Conservation (phyloP, 1,140 invertebrate genomes). For the Diabrotica virgifera region DNA sequence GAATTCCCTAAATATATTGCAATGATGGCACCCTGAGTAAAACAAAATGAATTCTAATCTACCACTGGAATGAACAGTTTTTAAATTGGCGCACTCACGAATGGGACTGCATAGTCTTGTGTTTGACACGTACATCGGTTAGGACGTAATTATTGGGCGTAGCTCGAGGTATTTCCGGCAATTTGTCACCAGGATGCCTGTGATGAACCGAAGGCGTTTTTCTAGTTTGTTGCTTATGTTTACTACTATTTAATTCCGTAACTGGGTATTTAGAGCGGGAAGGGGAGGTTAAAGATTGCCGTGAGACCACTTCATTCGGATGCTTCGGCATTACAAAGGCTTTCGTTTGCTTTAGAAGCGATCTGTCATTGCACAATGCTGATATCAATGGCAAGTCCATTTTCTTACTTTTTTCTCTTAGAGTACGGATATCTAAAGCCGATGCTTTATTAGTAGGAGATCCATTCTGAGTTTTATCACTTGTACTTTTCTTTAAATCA, state of each 20-base stretch:
- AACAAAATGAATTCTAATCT: slow-evolving; percentile 29
- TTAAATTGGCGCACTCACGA: slow-evolving; percentile 28
- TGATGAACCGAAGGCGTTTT: slow-evolving; percentile 56
- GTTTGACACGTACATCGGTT: slow-evolving; percentile 43
- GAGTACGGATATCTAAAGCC: slow-evolving; percentile 72
- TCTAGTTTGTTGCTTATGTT: slow-evolving; percentile 56
- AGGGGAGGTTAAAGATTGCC: slow-evolving; percentile 31
- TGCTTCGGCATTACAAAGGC: slow-evolving; percentile 73
- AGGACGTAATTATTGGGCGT: slow-evolving; percentile 48
- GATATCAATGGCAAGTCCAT: slow-evolving; percentile 84
- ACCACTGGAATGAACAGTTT: slow-evolving; percentile 28
- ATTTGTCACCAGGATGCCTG: slow-evolving; percentile 59
- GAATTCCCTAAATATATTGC: slow-evolving; percentile 32
- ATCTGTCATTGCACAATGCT: slow-evolving; percentile 84
- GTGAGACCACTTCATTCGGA: slow-evolving; percentile 45
- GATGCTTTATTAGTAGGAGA: slow-evolving; percentile 26
- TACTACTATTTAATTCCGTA: slow-evolving; percentile 59
- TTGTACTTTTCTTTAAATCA: slow-evolving; percentile 25
- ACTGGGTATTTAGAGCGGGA: slow-evolving; percentile 58
- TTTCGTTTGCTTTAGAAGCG: slow-evolving; percentile 80
- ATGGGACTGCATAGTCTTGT: slow-evolving; percentile 45
- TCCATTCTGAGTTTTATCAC: slow-evolving; percentile 13
- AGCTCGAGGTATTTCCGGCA: slow-evolving; percentile 49
- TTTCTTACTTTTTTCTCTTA: slow-evolving; percentile 83
- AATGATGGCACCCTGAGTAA: slow-evolving; percentile 48